These are phyloP conservation scores for Hetaerina titia DNA, from an alignment of 2,888 invertebrate species.

Conservation along the genomic window DNA sequence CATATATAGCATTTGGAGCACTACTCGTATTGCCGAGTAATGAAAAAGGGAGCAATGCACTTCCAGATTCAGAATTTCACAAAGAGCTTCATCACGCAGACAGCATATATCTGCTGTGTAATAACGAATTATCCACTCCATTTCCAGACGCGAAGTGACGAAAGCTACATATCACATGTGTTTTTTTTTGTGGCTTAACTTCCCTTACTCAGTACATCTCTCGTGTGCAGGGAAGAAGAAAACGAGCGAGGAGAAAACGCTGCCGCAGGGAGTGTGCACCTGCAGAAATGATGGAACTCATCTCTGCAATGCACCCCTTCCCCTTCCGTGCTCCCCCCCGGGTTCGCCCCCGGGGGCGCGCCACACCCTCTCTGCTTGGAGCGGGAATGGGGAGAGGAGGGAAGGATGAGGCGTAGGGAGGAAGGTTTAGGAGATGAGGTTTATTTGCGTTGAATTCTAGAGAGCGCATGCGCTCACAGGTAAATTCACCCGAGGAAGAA, in stretches of 20 bases:
- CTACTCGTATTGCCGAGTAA: too few relatives aligned
- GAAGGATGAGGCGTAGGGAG: background rate
- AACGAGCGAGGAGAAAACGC: background rate
- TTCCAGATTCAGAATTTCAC: background rate
- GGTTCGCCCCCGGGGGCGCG: background rate
- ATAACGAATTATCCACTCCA: background rate
- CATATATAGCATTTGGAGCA: too few relatives aligned
- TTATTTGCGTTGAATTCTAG: background rate
- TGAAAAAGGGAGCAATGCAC: too few relatives aligned
- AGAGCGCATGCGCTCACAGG: background rate
- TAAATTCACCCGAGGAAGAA: background rate
- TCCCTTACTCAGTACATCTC: background rate
- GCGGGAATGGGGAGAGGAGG: too few relatives aligned
- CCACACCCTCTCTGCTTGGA: too few relatives aligned
- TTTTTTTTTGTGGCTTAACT: background rate
- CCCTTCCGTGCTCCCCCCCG: background rate
- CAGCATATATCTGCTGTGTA: background rate
- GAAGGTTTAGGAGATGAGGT: background rate
- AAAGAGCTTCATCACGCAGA: background rate
- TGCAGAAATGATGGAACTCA: background rate
- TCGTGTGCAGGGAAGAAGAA: background rate
- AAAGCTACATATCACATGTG: background rate
- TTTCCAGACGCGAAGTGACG: background rate
- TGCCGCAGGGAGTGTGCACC: background rate
- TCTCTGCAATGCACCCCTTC: background rate